phyloP scores from a whole-genome alignment of 2,113 vertebrate species.

The Notechis scutatus region DNA sequence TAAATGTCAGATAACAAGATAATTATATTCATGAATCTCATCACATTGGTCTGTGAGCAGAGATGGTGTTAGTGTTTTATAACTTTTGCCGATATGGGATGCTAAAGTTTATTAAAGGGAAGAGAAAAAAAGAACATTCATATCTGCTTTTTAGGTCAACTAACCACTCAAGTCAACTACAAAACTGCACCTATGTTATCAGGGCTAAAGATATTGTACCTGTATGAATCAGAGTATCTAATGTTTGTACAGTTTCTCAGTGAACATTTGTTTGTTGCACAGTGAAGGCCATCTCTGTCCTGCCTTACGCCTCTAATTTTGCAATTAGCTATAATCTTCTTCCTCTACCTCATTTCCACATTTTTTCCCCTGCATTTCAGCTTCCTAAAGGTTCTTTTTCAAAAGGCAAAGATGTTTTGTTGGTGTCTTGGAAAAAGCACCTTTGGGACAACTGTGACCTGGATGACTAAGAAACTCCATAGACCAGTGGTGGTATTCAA shows the following conservation, averaged over 20 bases:
- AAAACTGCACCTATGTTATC: too few species aligned
- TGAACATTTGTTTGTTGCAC: neutral
- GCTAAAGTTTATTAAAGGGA: neutral
- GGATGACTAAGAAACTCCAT: too few species aligned
- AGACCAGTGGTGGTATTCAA: too few species aligned
- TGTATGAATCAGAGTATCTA: too few species aligned
- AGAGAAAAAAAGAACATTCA: neutral
- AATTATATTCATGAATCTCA: neutral
- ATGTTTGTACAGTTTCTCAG: too few species aligned
- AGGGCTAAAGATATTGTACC: too few species aligned
- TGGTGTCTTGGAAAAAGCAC: too few species aligned
- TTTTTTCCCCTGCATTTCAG: neutral
- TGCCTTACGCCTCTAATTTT: neutral
- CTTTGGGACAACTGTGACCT: too few species aligned
- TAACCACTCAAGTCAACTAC: neutral
- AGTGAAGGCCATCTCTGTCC: neutral
- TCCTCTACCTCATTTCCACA: neutral
- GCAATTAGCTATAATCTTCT: neutral
- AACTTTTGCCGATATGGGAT: neutral
- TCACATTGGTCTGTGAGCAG: neutral
- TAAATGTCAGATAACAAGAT: neutral
- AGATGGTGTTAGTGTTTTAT: neutral
- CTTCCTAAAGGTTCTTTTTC: neutral
- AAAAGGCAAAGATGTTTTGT: too few species aligned
- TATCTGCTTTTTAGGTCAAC: neutral